Percentiles rank a stretch among this genome's conserved stretches.
phyloP scores from a whole-genome alignment of 2,888 invertebrate genomes.

The Clepsis dumicolana region DNA sequence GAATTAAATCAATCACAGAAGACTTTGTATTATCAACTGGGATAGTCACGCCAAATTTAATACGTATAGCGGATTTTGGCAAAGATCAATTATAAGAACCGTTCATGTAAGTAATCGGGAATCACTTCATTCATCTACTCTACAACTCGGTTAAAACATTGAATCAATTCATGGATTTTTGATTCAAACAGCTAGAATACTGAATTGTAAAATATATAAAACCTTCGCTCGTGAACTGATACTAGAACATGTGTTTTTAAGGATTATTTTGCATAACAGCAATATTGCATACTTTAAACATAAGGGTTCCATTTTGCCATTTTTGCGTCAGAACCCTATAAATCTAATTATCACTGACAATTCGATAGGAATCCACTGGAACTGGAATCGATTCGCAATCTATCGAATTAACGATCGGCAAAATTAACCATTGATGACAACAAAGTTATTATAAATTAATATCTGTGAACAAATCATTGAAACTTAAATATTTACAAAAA shows the following conservation, averaged over 20 bases:
- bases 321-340: no score
- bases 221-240: constrained; percentile 5
- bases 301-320: no score
- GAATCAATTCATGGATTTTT: not conserved
- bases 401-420: not conserved
- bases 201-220: constrained; percentile 40
- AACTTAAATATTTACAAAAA: constrained; percentile 43
- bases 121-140: constrained; percentile 15
- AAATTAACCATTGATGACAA: constrained; percentile 2
- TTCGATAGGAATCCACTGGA: not conserved
- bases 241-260: constrained; percentile 4
- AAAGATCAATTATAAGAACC: not conserved
- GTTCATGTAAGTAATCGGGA: constrained; percentile 14
- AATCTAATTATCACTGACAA: not conserved
- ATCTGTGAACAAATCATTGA: constrained; percentile 20
- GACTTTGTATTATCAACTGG: constrained; percentile 23
- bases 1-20: constrained; percentile 28
- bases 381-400: not conserved
- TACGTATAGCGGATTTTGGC: constrained; percentile 8
- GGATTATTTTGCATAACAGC: not conserved
- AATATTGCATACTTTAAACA: not conserved
- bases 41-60: constrained; percentile 27
- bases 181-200: constrained; percentile 22
- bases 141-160: constrained; percentile 4
- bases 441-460: constrained; percentile 33